These are phyloP conservation scores for Bembecia ichneumoniformis DNA, from an alignment of 2,888 invertebrate species.

Conservation along the genomic window DNA sequence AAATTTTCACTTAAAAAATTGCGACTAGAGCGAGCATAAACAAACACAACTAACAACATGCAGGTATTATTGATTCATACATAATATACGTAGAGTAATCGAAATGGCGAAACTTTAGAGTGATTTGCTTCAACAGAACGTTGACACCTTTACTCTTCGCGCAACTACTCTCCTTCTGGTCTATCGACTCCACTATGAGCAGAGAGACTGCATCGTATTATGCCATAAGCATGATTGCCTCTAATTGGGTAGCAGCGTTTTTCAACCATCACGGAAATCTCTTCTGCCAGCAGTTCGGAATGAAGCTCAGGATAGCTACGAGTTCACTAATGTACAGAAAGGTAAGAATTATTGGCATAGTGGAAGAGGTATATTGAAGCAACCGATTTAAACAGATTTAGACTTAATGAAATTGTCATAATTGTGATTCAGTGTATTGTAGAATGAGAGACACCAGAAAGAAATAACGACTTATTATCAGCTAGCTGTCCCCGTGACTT, in stretches of 20 bases:
- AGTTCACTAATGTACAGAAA: conserved; percentile 84
- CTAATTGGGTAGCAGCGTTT: conserved; percentile 64
- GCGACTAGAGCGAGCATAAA: too few species aligned
- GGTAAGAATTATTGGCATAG: conserved; percentile 49
- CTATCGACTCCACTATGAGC: conserved; percentile 56
- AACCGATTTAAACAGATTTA: too few species aligned
- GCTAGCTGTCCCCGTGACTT: too few species aligned
- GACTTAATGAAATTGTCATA: too few species aligned
- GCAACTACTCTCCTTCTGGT: conserved; percentile 60
- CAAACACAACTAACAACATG: too few species aligned
- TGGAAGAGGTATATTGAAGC: not conserved
- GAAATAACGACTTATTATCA: too few species aligned
- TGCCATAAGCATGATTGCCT: conserved; percentile 53
- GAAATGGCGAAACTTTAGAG: too few species aligned
- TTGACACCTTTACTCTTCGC: conserved; percentile 76
- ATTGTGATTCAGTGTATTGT: too few species aligned
- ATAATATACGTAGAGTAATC: too few species aligned
- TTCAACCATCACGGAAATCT: conserved; percentile 81
- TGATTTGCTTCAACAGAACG: conserved; percentile 46
- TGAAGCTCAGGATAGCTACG: conserved; percentile 80
- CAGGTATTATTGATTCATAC: too few species aligned
- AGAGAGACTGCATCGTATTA: conserved; percentile 71
- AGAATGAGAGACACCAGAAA: too few species aligned
- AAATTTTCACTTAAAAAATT: too few species aligned
- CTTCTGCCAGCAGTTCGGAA: conserved; percentile 76